Evolutionary conservation across 2,113 vertebrate species (phyloP).

Genomic region (Ornithorhynchus anatinus): DNA sequence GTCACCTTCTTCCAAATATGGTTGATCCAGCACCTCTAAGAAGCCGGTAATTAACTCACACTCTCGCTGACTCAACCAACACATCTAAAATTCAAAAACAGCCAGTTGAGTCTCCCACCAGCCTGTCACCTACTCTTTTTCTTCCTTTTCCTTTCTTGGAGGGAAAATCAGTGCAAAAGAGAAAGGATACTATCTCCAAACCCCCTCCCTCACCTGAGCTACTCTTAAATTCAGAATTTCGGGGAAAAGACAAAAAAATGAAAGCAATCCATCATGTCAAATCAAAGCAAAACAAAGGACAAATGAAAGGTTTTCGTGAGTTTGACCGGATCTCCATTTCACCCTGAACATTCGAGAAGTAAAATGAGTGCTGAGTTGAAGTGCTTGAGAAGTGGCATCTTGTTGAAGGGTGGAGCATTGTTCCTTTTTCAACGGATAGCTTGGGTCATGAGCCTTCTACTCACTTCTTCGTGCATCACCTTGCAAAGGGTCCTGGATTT

Average conservation of each 20-base stretch:
- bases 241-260: not conserved
- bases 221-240: too few species aligned
- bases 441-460: not conserved
- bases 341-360: too few species aligned
- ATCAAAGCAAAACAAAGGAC: not conserved
- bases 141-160: not conserved
- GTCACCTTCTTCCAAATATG: too few species aligned
- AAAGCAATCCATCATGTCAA: not conserved
- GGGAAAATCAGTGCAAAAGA: too few species aligned
- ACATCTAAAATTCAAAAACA: not conserved
- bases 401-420: not conserved
- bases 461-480: slow-evolving; percentile 37
- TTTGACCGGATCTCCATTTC: too few species aligned
- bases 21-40: too few species aligned
- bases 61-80: not conserved
- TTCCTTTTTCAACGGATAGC: slow-evolving; percentile 5
- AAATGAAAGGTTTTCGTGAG: not conserved
- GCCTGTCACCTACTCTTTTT: not conserved
- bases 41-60: not conserved
- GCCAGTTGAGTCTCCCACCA: slow-evolving; percentile 17
- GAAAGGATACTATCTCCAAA: not conserved
- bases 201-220: not conserved
- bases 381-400: not conserved
- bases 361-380: not conserved
- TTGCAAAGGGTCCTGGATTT: slow-evolving; percentile 18